Conservation (phyloP, 2,888 invertebrate species). For the Drosophila aldrichi region DNA sequence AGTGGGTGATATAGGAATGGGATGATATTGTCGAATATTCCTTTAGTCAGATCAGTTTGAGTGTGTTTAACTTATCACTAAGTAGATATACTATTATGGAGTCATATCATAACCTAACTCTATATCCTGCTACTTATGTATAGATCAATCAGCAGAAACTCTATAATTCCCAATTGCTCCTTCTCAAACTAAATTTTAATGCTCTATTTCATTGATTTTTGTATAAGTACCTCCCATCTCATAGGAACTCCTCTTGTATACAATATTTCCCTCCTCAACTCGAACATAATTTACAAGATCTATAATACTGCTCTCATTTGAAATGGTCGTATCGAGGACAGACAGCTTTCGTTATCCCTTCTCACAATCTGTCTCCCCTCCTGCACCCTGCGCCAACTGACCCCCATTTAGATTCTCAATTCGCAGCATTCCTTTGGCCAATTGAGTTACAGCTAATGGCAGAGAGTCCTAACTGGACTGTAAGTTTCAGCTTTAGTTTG, state of each 20-base stretch:
- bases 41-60: no score
- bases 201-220: not conserved
- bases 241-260: not conserved
- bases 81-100: no score
- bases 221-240: not conserved
- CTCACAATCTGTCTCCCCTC: not conserved
- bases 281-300: not conserved
- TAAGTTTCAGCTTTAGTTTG: slow-evolving; percentile 68
- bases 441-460: slow-evolving; percentile 23
- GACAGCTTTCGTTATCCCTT: slow-evolving; percentile 1
- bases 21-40: no score
- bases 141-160: no score
- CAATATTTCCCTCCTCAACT: not conserved
- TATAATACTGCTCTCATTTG: not conserved
- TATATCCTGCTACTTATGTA: no score
- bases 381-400: not conserved
- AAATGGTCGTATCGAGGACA: not conserved
- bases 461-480: slow-evolving; percentile 25
- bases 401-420: slow-evolving; percentile 44
- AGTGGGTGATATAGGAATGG: no score
- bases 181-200: not conserved
- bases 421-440: slow-evolving; percentile 34
- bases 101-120: no score
- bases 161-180: not conserved
- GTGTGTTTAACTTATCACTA: no score